These are phyloP conservation scores for Eriosoma lanigerum DNA, from an alignment of 1,140 invertebrate genomes.

Conservation along the genomic window DNA sequence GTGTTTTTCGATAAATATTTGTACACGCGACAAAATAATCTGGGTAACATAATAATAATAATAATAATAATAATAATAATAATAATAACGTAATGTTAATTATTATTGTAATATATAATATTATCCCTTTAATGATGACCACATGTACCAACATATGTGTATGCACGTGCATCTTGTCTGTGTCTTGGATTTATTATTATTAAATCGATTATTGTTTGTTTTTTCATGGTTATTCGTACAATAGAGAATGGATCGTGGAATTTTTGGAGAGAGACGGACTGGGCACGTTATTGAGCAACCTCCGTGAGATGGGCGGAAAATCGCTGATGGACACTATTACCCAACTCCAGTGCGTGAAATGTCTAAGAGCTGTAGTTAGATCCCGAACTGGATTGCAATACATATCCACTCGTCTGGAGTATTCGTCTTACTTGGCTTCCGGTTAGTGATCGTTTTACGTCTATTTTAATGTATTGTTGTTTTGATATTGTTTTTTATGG, in stretches of 20 bases:
- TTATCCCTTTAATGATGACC: no score
- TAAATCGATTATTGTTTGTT: no score
- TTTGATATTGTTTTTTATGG: no score
- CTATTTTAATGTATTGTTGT: neutral
- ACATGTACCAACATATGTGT: no score
- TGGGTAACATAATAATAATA: no score
- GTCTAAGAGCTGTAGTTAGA: conserved; percentile 62
- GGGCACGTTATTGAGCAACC: conserved; percentile 60
- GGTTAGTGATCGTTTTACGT: conserved; percentile 1
- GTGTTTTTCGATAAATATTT: no score
- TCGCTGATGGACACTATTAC: conserved; percentile 59
- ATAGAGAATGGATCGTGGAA: conserved; percentile 60
- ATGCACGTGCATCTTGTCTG: no score
- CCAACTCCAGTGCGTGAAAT: conserved; percentile 60
- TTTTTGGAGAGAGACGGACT: conserved; percentile 61
- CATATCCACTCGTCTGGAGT: conserved; percentile 59
- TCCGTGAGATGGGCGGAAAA: conserved; percentile 57
- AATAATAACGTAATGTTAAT: no score
- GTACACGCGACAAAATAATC: no score
- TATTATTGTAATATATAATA: no score
- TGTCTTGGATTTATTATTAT: no score
- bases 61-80: no score
- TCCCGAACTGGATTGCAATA: conserved; percentile 61
- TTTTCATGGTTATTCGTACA: conserved; percentile 14
- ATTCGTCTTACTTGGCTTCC: conserved; percentile 32